Evolutionary conservation across 2,888 invertebrate species (phyloP), one percentile per base, ranked within the genome.

Genomic region (Unio pictorum): DNA sequence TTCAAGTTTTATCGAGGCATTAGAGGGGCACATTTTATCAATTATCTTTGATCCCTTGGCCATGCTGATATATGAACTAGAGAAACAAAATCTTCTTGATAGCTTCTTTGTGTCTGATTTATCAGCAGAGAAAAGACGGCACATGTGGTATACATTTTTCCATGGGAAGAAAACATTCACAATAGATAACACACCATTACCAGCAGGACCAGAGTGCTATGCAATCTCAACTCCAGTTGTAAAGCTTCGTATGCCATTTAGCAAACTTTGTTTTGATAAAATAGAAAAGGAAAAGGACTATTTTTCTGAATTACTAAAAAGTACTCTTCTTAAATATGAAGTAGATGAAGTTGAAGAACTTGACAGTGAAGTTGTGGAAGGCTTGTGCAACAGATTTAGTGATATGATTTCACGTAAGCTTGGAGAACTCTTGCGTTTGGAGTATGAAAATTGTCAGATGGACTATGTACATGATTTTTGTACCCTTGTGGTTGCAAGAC

Each of bases 201-300:
- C 69, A 23, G 58, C 70, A 26, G 78, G 79, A 28, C 81, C 79
- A n/a, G 81, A 78, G 60, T 74, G 76, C 60, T 81, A 74, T 58
- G 62, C 55, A 7, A 78, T 79, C 59, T 55, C 62, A 15, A 64
- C 70, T 0, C 30, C 68, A 26, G 68, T 69, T 64, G 17, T 74
- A 6, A 17, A 28, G 20, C 58, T 77, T 6, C 67, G 61, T n/a
- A 72, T 77, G 74, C 81, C 81, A 55, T 74, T 79, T 58, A 74
- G 76, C 61, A 59, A 54, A 20, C 6, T 66, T 8, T 57, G 79
- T 3, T 73, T 71, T 62, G 62, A 69, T 3, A 61, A 64, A 23
- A 66, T 79, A 55, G 76, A 81, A 60, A 56, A 56, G 54, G 69
- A 69, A 6, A 72, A 66, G 26, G 76, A 76, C 30, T 70, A 74